A percentile compares a stretch with the other conserved stretches of the same genome.
Conservation (phyloP, 1,140 invertebrate genomes). For the Drosophila aff. region DNA sequence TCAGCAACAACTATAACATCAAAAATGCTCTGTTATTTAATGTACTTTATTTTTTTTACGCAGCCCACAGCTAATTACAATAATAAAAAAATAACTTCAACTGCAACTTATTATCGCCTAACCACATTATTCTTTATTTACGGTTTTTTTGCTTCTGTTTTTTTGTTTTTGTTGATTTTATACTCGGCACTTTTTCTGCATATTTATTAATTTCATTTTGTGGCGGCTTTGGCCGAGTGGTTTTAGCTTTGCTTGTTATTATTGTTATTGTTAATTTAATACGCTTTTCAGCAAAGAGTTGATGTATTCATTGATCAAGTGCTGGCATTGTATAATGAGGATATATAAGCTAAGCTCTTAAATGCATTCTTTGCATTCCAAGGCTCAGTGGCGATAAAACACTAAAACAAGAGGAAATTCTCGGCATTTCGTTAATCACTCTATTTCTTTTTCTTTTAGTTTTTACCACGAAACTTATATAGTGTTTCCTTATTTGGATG, state of each 20-base stretch:
- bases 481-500: constrained; percentile 6
- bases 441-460: constrained; percentile 18
- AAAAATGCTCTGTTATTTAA: constrained; percentile 49
- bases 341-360: background rate
- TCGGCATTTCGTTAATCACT: constrained; percentile 5
- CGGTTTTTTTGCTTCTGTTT: constrained; percentile 4
- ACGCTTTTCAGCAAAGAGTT: constrained; percentile 11
- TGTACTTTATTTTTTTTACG: constrained; percentile 37
- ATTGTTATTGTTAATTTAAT: constrained; percentile 9
- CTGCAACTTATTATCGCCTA: constrained; percentile 43
- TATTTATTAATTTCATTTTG: constrained; percentile 31
- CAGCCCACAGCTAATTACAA: constrained; percentile 39
- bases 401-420: background rate
- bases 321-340: background rate
- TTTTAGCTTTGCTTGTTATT: constrained; percentile 15
- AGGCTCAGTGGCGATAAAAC: background rate
- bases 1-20: constrained; percentile 39
- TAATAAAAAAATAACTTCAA: constrained; percentile 26
- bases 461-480: background rate
- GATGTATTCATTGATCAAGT: constrained; percentile 7
- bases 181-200: constrained; percentile 31
- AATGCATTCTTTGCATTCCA: background rate
- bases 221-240: constrained; percentile 33
- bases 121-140: constrained; percentile 29
- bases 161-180: constrained; percentile 21